phyloP scores from a whole-genome alignment of 2,888 invertebrate species.

The Zygaena filipendulae region DNA sequence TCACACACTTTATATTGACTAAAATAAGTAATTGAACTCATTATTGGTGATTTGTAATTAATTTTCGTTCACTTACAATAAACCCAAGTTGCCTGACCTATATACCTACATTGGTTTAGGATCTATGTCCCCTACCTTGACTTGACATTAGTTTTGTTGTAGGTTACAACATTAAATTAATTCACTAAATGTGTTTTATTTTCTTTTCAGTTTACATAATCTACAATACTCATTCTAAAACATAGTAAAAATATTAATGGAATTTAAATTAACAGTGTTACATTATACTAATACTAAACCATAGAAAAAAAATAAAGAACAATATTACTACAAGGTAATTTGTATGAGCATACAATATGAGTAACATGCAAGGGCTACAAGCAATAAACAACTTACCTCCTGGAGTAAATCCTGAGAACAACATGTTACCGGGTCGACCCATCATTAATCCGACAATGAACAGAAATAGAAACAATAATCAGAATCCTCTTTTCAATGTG shows the following conservation, averaged over 20 bases:
- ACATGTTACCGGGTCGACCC: constrained; percentile 65
- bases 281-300: constrained; percentile 1
- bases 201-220: too few species aligned
- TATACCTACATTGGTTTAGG: too few species aligned
- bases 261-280: constrained; percentile 12
- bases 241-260: constrained; percentile 9
- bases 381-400: constrained; percentile 52
- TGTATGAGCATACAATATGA: too few species aligned
- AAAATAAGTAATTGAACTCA: too few species aligned
- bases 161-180: not conserved
- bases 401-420: constrained; percentile 62
- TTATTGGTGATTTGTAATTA: too few species aligned
- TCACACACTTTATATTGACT: too few species aligned
- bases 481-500: constrained; percentile 85
- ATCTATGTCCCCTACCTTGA: too few species aligned
- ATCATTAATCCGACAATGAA: constrained; percentile 61
- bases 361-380: constrained; percentile 42
- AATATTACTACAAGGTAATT: too few species aligned
- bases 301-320: constrained; percentile 12
- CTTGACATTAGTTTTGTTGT: not conserved
- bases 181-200: too few species aligned
- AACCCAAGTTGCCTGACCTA: too few species aligned
- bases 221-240: too few species aligned
- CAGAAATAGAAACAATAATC: constrained; percentile 69
- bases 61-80: too few species aligned